A percentile compares a stretch with the other conserved stretches of the same genome.
phyloP scores from a whole-genome alignment of 2,888 invertebrate genomes.

The Ectobius pallidus region DNA sequence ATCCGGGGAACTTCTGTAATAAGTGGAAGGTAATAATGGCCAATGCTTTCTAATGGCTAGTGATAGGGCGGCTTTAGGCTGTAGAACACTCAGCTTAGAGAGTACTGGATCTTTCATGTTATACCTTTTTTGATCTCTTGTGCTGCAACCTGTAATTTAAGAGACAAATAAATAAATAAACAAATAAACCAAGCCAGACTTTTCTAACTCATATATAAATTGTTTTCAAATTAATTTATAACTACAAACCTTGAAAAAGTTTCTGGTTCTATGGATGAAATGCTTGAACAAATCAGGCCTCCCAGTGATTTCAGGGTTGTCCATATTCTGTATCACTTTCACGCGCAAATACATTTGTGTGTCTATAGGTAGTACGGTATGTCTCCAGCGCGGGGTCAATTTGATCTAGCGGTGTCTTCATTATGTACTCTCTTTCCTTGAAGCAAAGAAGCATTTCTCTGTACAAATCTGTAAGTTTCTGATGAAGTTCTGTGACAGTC shows the following conservation, averaged over 20 bases:
- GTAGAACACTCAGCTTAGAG: not conserved
- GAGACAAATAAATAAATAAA: not conserved
- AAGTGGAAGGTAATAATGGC: not conserved
- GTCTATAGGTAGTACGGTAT: not conserved
- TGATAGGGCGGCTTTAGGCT: not conserved
- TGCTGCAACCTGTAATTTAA: not conserved
- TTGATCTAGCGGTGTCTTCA: not conserved
- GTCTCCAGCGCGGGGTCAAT: not conserved
- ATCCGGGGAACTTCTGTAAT: not conserved
- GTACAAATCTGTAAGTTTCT: not conserved
- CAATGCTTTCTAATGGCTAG: not conserved
- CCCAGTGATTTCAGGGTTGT: not conserved
- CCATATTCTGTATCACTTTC: not conserved
- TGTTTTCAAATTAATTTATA: not conserved
- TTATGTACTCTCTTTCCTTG: not conserved
- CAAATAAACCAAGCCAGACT: not conserved
- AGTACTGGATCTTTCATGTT: not conserved
- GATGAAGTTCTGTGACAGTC: not conserved
- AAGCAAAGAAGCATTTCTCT: not conserved
- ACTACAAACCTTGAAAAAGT: constrained; percentile 3
- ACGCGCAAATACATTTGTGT: not conserved
- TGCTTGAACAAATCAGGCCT: not conserved
- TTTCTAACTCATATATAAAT: not conserved
- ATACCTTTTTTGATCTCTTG: not conserved
- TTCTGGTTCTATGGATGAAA: not conserved